Base-by-base conservation (phyloP, 2,888 invertebrate genomes). In the Orthosia gothica region DNA sequence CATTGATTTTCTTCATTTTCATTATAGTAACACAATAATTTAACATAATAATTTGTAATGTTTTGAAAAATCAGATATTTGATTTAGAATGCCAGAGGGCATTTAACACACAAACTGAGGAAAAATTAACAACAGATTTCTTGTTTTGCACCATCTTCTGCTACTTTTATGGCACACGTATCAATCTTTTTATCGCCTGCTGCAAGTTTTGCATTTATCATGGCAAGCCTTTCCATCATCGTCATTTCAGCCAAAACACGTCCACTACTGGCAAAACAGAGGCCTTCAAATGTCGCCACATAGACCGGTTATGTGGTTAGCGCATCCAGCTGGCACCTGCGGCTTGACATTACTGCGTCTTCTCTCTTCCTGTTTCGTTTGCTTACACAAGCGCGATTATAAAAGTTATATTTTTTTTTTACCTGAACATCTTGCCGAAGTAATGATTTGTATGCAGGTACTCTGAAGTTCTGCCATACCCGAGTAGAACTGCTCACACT, bases 401-500 rank as follows among this genome's bases (percentile, higher is more conserved):
- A 5, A 13, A 32, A 26, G 5, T 0, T 7, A 52, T 40, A 2
- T 18, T 15, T 7, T 16, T 1, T 23, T n/a, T 45, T 71, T 49
- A 74, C 74, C 66, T 52, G 67, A 54, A 9, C 58, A 59, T 40
- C 13, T 58, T 18, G 9, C 13, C 16, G 76, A 65, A 18, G 57
- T 58, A 15, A 74, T 13, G 20, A 76, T 59, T 59, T 66, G 47
- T 23, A 59, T 52, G 16, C 74, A 66, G 7, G 66, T 58, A 26
- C 47, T 23, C 13, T 54, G 58, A n/a, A 76, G 26, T 59, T 74
- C 58, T 23, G 11, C 40, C 32, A 76, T 23, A 1, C 52, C 16
- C 2, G 32, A 54, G 50, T 76, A 59, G 11, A 76, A 66, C n/a
- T 7, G 23, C 18, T 74, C 76, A 45, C 32, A 26, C 66, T 66